A percentile compares a stretch with the other conserved stretches of the same genome.
Conservation (phyloP, 2,888 invertebrate species). For the Helobdella robusta region DNA sequence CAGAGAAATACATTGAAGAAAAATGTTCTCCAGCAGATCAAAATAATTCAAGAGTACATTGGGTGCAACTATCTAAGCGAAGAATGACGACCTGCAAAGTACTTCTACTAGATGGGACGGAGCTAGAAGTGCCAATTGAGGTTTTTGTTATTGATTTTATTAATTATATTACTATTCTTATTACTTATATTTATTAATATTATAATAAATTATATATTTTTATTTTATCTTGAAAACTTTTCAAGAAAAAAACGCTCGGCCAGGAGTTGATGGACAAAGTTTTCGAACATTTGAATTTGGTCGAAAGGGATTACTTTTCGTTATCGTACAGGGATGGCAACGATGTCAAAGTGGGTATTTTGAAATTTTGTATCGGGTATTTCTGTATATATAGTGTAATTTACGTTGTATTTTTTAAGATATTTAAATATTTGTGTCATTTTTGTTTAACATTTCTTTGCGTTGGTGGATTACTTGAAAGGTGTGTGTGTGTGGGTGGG, state of each 20-base stretch:
- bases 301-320: slow-evolving; percentile 92
- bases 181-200: neutral
- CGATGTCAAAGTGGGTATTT: slow-evolving; percentile 23
- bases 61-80: neutral
- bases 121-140: slow-evolving; percentile 72
- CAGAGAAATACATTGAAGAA: too few relatives aligned
- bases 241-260: slow-evolving; percentile 84
- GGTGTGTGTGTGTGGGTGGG: too few relatives aligned
- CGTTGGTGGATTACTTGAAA: too few relatives aligned
- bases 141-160: slow-evolving; percentile 49
- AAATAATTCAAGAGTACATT: neutral
- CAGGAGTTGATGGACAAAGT: slow-evolving; percentile 76
- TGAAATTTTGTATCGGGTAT: too few relatives aligned
- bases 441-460: too few relatives aligned
- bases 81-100: slow-evolving; percentile 56
- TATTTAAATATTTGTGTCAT: too few relatives aligned
- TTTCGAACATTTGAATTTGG: slow-evolving; percentile 77
- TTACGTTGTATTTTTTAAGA: too few relatives aligned
- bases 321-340: slow-evolving; percentile 65
- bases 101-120: slow-evolving; percentile 73
- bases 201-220: neutral
- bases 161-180: neutral
- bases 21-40: too few relatives aligned
- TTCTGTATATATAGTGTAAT: too few relatives aligned
- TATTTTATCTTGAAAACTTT: slow-evolving; percentile 47